Percentiles rank a stretch among this genome's conserved stretches.
Conservation (phyloP, 2,888 invertebrate species). For the Trichogramma dendrolimi region DNA sequence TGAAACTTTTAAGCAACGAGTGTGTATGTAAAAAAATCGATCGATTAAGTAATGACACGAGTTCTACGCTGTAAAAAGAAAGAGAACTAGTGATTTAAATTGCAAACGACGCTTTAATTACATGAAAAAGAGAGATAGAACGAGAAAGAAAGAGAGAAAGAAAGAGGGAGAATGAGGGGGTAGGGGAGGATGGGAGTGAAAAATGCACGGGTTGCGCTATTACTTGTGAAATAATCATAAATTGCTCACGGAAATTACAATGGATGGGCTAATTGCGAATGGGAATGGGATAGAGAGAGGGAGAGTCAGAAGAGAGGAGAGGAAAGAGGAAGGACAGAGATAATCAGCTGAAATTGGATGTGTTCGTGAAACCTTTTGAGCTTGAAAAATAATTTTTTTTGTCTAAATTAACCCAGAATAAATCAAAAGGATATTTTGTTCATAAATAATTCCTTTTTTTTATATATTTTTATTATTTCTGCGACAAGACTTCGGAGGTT, state of each 20-base stretch:
- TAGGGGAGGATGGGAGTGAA: background rate
- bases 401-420: too few species aligned
- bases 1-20: too few species aligned
- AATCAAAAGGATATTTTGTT: too few species aligned
- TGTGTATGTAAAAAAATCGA: background rate
- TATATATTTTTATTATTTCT: too few species aligned
- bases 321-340: background rate
- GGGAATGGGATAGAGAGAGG: background rate
- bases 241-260: conserved; percentile 12
- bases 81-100: conserved; percentile 11
- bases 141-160: background rate
- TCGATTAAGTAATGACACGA: conserved; percentile 14
- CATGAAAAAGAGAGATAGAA: background rate
- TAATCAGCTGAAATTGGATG: conserved; percentile 16
- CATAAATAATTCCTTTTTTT: too few species aligned
- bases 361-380: conserved; percentile 8
- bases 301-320: background rate
- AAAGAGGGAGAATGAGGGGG: background rate
- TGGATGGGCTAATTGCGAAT: conserved; percentile 12
- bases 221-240: conserved; percentile 20
- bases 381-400: conserved; percentile 1
- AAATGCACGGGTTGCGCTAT: background rate
- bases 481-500: too few species aligned
- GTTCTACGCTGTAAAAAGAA: background rate
- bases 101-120: conserved; percentile 18